Conservation (phyloP, 2,797 vertebrate genomes). For the Antennarius maculatus region DNA sequence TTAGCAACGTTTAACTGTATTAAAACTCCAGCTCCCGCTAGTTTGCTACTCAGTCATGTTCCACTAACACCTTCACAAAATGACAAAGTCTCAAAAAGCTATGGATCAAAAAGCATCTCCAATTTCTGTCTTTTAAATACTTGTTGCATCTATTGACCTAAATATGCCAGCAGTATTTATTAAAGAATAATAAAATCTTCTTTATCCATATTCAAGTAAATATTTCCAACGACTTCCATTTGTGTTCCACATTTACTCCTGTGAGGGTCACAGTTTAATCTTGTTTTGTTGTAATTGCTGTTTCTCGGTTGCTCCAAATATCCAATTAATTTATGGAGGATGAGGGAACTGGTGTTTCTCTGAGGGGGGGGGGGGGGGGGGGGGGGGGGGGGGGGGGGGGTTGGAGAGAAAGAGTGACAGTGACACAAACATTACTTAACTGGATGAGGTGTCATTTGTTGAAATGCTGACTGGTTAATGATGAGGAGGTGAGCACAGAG, state of each 20-base stretch:
- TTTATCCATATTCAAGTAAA: slow-evolving; percentile 8
- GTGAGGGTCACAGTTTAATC: not conserved
- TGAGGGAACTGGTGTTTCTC: not conserved
- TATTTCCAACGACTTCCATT: not conserved
- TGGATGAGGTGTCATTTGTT: not conserved
- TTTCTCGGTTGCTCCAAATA: slow-evolving; percentile 3
- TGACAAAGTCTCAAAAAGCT: not conserved
- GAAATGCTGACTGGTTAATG: not conserved
- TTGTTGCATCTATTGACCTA: not conserved
- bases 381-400: not conserved
- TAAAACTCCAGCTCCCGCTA: not conserved
- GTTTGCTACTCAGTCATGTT: not conserved
- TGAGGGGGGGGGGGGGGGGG: not conserved
- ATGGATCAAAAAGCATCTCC: too few relatives aligned
- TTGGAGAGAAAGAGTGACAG: not conserved
- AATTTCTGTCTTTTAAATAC: not conserved
- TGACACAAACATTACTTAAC: not conserved
- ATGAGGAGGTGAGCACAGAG: not conserved
- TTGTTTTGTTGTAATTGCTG: slow-evolving; percentile 2
- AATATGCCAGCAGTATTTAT: not conserved
- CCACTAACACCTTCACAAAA: too few relatives aligned
- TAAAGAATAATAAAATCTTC: not conserved
- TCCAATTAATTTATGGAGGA: not conserved
- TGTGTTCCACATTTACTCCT: not conserved
- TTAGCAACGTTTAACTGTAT: not conserved